phyloP scores from a whole-genome alignment of 1,140 invertebrate species.

The Aradophagus sp. region DNA sequence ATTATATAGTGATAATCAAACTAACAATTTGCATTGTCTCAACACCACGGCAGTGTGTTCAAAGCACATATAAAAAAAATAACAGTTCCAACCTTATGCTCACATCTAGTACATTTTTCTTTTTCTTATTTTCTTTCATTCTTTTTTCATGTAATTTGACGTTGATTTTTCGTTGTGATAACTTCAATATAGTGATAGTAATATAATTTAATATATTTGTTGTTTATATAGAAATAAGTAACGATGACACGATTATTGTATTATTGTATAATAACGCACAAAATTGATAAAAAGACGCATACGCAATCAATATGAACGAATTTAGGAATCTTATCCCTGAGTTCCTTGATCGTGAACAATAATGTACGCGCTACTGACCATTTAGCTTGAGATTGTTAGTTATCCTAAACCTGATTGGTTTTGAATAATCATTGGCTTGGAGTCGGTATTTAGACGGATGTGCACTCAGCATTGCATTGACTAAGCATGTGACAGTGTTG shows the following conservation, averaged over 20 bases:
- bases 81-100: not conserved
- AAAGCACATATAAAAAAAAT: constrained; percentile 1
- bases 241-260: constrained; percentile 30
- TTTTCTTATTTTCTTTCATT: no score
- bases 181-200: no score
- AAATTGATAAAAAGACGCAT: constrained; percentile 12
- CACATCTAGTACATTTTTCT: not conserved
- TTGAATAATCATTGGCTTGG: constrained; percentile 6
- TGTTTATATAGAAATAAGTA: no score
- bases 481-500: constrained; percentile 76
- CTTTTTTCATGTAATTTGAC: no score
- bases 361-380: not conserved
- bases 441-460: constrained; percentile 68
- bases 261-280: constrained; percentile 21
- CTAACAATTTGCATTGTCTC: no score
- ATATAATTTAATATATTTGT: no score
- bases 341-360: constrained; percentile 37
- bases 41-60: constrained; percentile 18
- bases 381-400: constrained; percentile 3
- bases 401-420: no score
- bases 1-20: no score
- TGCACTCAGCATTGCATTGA: constrained; percentile 71
- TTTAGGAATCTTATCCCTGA: constrained; percentile 57
- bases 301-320: constrained; percentile 25
- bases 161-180: no score